Conservation (phyloP, 2,113 vertebrate species). For the Perccottus glenii region DNA sequence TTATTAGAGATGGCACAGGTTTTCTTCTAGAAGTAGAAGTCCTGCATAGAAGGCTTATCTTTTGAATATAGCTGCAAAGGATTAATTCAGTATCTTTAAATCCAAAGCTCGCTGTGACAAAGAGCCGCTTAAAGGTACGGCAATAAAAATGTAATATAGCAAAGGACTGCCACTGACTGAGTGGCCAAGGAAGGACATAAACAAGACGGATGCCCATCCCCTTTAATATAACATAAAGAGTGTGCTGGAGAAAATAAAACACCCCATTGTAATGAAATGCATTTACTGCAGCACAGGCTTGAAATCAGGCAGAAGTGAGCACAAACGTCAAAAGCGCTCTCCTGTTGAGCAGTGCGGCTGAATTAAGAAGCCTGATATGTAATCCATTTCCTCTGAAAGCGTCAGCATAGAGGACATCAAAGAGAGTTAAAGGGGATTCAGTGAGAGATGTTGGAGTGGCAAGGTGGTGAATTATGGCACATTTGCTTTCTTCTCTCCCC, state of each 20-base stretch:
- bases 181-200: conserved; percentile 72
- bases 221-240: conserved; percentile 79
- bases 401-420: conserved; percentile 72
- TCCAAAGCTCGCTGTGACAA: conserved; percentile 62
- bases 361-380: conserved; percentile 75
- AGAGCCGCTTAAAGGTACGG: conserved; percentile 68
- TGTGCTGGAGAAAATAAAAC: conserved; percentile 72
- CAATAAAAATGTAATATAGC: conserved; percentile 76
- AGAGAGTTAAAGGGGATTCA: conserved; percentile 75
- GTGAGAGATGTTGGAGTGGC: conserved; percentile 65
- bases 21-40: background rate
- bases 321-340: conserved; percentile 74
- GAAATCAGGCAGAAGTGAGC: conserved; percentile 73
- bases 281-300: conserved; percentile 68
- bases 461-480: conserved; percentile 75
- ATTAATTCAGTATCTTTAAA: conserved; percentile 69
- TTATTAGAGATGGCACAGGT: background rate
- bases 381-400: conserved; percentile 79
- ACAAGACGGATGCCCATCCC: conserved; percentile 76
- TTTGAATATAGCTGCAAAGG: conserved; percentile 61
- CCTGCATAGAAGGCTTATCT: conserved; percentile 14
- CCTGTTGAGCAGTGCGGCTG: conserved; percentile 69
- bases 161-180: conserved; percentile 76
- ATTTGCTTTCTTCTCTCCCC: conserved; percentile 70
- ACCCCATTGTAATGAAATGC: conserved; percentile 80